Evolutionary conservation across 2,888 invertebrate genomes (phyloP), one percentile per base, ranked within the genome.

Genomic region (Carpatolechia fugitivella): DNA sequence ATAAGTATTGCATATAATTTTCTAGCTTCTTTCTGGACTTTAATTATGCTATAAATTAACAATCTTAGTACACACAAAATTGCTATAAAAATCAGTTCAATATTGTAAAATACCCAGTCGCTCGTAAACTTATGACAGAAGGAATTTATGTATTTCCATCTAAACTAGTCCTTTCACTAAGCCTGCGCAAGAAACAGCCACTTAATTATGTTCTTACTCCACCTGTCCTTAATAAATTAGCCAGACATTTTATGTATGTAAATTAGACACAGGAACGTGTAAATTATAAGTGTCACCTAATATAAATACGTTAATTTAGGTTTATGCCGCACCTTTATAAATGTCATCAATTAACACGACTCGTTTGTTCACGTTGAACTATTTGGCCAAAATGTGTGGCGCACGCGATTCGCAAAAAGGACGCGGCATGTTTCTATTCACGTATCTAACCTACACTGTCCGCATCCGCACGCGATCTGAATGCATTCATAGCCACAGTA

Each of bases 251-350:
- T 56, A 52, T 48, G 48, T 56, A 56, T 56, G 56, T 48, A 56
- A 56, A 56, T 56, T 52, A 56, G 56, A 51, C 29, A 52, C 52
- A 14, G 41, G 41, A 46, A 38, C 40, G 48, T 48, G 36, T 52
- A 52, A 56, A 52, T 52, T 56, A 56, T 56, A 52, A 35, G 56
- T 56, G 56, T 56, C 56, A 51, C 50, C 55, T 36, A 51, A 55
- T 55, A 47, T 36, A 54, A 54, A 46, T 35, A 54, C 33, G 20
- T 36, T 54, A 38, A 54, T 54, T 44, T 53, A 35, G 44, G 46
- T 53, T 24, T 35, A 35, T 30, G 18, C 46, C 35, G 46, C 46
- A 24, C 46, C 46, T 53, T 46, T 35, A 53, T 46, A 53, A 35
- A 46, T 53, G 46, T 35, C 46, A 13, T 20, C 49, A 48, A 41